phyloP scores from a whole-genome alignment of 2,888 invertebrate species.

The Spodoptera littoralis region DNA sequence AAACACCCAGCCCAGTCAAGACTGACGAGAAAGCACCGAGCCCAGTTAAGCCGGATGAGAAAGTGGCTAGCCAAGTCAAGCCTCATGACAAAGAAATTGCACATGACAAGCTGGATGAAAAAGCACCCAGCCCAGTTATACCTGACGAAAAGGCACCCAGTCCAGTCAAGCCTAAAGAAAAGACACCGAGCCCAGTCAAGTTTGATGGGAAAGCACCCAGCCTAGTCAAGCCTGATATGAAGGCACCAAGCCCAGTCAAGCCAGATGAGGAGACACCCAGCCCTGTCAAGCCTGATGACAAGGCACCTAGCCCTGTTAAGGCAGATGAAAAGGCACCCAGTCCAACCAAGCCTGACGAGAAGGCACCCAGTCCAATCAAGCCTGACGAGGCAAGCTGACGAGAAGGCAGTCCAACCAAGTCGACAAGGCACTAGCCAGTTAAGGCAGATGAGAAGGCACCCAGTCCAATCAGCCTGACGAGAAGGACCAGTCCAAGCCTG shows the following conservation, averaged over 20 bases:
- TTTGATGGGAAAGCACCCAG: neutral
- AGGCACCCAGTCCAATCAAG: neutral
- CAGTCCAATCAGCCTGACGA: slow-evolving; percentile 3
- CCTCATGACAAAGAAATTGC: too few species aligned
- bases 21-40: too few species aligned
- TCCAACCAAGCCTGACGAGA: neutral
- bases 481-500: too few species aligned
- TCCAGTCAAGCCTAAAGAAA: slow-evolving; percentile 5
- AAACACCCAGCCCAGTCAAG: neutral
- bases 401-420: slow-evolving; percentile 18
- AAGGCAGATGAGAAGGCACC: slow-evolving; percentile 13
- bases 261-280: neutral
- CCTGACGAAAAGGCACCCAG: slow-evolving; percentile 7
- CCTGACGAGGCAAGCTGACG: neutral
- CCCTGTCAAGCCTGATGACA: neutral
- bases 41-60: neutral
- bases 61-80: too few species aligned
- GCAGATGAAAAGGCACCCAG: neutral
- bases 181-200: neutral
- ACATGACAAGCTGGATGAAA: too few species aligned
- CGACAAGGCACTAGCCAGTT: too few species aligned
- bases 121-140: slow-evolving; percentile 12
- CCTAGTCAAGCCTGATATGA: slow-evolving; percentile 4
- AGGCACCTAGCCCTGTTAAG: neutral
- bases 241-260: neutral